Base-by-base conservation (phyloP, 2,888 invertebrate species). In the Helobdella robusta region DNA sequence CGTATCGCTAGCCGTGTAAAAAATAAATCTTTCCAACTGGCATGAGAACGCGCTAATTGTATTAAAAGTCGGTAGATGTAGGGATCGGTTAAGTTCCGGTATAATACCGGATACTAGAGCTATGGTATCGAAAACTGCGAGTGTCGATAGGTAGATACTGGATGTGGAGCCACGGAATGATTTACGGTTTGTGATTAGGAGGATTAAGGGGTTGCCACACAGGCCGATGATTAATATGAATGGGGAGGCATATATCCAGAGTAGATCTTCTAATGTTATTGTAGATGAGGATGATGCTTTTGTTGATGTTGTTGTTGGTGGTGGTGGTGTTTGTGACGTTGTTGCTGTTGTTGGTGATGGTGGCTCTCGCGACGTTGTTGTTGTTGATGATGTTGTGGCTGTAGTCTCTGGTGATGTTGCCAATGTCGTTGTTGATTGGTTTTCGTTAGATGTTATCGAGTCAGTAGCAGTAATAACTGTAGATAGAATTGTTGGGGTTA, bases 1-100 rank as follows among this genome's bases (percentile, higher is more conserved):
- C 25, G 73, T 69, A 50, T 76, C 76, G 32, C 74, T 67, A 0
- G 72, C 70, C 0, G 73, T 64, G 67, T 76, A 77, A 3, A 76
- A 75, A 1, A 75, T 40, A 64, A 76, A 75, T 20, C 72, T 74
- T 67, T 76, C 75, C 1, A 75, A 34, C 63, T 75, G 74, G 62
- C 77, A 77, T 4, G 67, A 62, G 36, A 56, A 28, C 11, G 68
- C 65, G 36, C 64, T 59, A 30, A 71, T 46, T 35, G 67, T 56
- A 44, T 61, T 67, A 65, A 70, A 65, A 23, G 32, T 25, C 32
- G 59, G 30, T n/a, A 67, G 1, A 3, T 50, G 32, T n/a, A 23
- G 32, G 2, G 63, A 56, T 15, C 20, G 20, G 50, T 23, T 62
- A 30, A 36, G 44, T 30, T 72, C 72, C 4, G 72, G 71, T 4